phyloP scores from a whole-genome alignment of 2,888 invertebrate genomes.

The Xestobium rufovillosum region DNA sequence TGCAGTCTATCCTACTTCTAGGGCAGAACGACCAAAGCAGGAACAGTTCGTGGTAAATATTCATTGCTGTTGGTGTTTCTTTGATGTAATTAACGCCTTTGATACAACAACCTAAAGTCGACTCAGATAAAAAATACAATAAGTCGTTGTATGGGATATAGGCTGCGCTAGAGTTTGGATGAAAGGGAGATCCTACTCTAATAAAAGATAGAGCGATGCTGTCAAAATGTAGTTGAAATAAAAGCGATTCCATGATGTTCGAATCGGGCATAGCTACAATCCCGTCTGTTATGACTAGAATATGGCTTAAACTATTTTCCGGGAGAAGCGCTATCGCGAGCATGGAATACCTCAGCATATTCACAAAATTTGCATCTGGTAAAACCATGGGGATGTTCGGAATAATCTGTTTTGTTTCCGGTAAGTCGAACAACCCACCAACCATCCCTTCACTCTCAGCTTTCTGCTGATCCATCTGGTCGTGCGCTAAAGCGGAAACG shows the following conservation, averaged over 20 bases:
- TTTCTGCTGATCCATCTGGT: conserved; percentile 47
- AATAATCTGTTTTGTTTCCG: conserved; percentile 40
- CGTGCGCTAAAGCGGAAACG: conserved; percentile 48
- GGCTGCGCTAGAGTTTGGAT: conserved; percentile 60
- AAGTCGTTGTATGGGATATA: conserved; percentile 66
- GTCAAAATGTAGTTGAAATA: conserved; percentile 64
- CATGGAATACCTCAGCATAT: conserved; percentile 70
- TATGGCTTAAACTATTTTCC: conserved; percentile 67
- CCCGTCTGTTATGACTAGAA: conserved; percentile 68
- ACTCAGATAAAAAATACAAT: conserved; percentile 64
- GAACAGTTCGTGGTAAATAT: conserved; percentile 38
- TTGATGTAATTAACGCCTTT: conserved; percentile 47
- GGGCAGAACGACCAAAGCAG: conserved; percentile 35
- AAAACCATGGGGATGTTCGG: conserved; percentile 52
- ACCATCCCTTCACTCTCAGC: conserved; percentile 48
- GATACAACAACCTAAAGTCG: conserved; percentile 66
- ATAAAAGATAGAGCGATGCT: conserved; percentile 70
- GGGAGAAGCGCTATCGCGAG: conserved; percentile 66
- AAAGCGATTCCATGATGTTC: conserved; percentile 61
- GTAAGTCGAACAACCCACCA: conserved; percentile 47
- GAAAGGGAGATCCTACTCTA: conserved; percentile 59
- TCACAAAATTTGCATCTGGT: conserved; percentile 65
- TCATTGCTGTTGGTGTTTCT: conserved; percentile 31
- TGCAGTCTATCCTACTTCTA: conserved; percentile 26
- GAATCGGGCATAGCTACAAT: conserved; percentile 64